Conservation (phyloP, 2,888 invertebrate genomes). For the Caenorhabditis sp. region DNA sequence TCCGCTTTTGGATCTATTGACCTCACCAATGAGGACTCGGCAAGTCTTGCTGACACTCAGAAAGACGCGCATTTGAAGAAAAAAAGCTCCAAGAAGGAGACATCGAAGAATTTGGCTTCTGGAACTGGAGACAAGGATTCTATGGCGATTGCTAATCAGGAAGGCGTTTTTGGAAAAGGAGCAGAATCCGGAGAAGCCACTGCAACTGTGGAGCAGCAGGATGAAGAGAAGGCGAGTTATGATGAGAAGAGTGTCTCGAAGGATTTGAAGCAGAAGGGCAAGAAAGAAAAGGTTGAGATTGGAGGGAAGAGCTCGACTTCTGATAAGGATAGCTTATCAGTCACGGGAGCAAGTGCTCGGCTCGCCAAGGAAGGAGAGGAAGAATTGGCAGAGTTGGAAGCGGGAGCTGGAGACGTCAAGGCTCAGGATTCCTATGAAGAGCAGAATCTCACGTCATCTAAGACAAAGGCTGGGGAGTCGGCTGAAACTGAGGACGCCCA, state of each 20-base stretch:
- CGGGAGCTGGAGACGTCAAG: background rate
- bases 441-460: constrained; percentile 8
- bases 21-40: constrained; percentile 31
- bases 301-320: constrained; percentile 13
- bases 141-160: constrained; percentile 26
- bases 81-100: constrained; percentile 13
- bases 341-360: background rate
- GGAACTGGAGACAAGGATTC: constrained; percentile 7
- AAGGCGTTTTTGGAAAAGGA: constrained; percentile 27
- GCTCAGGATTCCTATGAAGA: constrained; percentile 21
- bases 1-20: constrained; percentile 55
- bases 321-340: background rate
- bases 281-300: background rate
- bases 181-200: constrained; percentile 36
- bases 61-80: constrained; percentile 30
- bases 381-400: no score
- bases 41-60: constrained; percentile 27
- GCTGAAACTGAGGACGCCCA: constrained; percentile 11
- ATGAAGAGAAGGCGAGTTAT: constrained; percentile 26
- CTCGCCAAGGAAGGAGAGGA: constrained; percentile 8
- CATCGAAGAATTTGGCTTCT: constrained; percentile 18
- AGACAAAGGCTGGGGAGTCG: constrained; percentile 5
- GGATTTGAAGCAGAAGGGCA: constrained; percentile 3
- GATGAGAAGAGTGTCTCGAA: constrained; percentile 9
- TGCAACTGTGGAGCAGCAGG: constrained; percentile 46